Conservation (phyloP, 2,113 vertebrate genomes). For the Ophiodon elongatus region DNA sequence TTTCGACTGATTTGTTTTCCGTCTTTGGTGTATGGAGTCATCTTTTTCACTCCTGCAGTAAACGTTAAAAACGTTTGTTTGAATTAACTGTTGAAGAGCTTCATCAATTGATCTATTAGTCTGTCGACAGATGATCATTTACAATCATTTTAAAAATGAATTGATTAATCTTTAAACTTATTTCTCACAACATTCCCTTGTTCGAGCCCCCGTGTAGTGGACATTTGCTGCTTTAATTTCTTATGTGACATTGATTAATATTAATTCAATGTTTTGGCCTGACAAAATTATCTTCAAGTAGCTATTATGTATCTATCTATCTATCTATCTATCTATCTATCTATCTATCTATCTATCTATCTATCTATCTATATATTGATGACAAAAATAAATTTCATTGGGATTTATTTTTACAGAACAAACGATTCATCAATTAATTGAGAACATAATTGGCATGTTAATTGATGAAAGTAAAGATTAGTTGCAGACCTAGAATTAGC, state of each 20-base stretch:
- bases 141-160: neutral
- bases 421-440: neutral
- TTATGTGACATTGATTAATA: too few species aligned
- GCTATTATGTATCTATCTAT: too few species aligned
- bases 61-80: neutral
- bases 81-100: neutral
- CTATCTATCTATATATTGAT: neutral
- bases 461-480: too few species aligned
- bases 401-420: neutral
- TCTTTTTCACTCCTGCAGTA: neutral
- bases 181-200: neutral
- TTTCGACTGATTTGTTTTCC: neutral
- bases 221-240: too few species aligned
- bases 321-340: too few species aligned
- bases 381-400: neutral
- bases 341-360: too few species aligned
- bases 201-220: too few species aligned
- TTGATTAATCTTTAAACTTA: neutral
- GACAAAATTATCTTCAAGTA: too few species aligned
- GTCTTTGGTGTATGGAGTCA: neutral
- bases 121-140: neutral
- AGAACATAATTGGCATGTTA: neutral
- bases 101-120: neutral
- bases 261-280: too few species aligned
- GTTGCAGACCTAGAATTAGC: neutral